Percentiles rank a stretch among this genome's conserved stretches.
phyloP scores from a whole-genome alignment of 2,113 vertebrate species.

The Hystrix brachyura region DNA sequence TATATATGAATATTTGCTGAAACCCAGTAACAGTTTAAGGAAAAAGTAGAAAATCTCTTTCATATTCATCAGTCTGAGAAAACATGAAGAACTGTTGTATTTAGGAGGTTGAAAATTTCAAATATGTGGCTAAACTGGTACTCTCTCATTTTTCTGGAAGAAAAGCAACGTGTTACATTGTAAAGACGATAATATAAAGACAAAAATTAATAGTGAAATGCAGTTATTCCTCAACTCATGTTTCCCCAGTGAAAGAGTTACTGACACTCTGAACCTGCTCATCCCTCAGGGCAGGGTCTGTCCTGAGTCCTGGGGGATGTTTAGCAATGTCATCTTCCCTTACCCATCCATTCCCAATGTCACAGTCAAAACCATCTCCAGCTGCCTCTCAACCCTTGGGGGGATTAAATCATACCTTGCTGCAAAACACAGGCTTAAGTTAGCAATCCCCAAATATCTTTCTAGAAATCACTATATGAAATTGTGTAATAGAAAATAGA shows the following conservation, averaged over 20 bases:
- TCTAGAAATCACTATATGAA: background rate
- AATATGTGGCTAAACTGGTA: background rate
- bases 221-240: background rate
- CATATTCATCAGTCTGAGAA: background rate
- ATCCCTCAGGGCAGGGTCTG: background rate
- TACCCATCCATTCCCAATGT: too few relatives aligned
- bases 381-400: background rate
- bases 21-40: background rate
- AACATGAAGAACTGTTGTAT: accelerated
- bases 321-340: background rate
- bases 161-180: background rate
- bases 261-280: background rate
- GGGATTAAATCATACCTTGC: background rate
- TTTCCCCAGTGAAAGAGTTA: background rate
- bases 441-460: background rate
- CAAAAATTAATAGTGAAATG: background rate
- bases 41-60: background rate
- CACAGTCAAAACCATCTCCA: background rate
- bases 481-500: background rate
- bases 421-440: background rate
- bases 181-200: background rate
- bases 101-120: background rate
- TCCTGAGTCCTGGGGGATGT: background rate
- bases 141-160: background rate
- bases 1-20: background rate